A percentile compares a stretch with the other conserved stretches of the same genome.
These are phyloP conservation scores for Lasius fuliginosus DNA, from an alignment of 2,888 invertebrate species.

Conservation along the genomic window DNA sequence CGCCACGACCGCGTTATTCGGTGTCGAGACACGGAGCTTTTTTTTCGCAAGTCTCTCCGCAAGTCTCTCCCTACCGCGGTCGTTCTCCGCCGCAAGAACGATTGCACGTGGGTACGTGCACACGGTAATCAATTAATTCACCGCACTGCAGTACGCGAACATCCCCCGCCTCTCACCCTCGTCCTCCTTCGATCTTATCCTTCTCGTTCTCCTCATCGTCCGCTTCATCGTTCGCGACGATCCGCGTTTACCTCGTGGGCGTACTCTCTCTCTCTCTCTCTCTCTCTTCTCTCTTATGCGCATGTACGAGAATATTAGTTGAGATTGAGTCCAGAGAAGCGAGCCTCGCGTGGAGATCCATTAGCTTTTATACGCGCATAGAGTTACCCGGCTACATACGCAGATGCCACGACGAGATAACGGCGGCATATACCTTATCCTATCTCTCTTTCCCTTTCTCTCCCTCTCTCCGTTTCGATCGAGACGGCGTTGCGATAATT, in stretches of 20 bases:
- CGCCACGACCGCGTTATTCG: slow-evolving; percentile 58
- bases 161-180: slow-evolving; percentile 56
- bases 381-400: slow-evolving; percentile 64
- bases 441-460: neutral
- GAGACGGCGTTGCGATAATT: slow-evolving; percentile 83
- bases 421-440: slow-evolving; percentile 67
- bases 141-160: slow-evolving; percentile 72
- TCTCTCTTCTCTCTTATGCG: slow-evolving; percentile 14
- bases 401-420: slow-evolving; percentile 81
- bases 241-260: slow-evolving; percentile 45
- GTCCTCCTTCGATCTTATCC: slow-evolving; percentile 22
- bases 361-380: slow-evolving; percentile 82
- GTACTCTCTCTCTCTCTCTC: slow-evolving; percentile 25
- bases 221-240: slow-evolving; percentile 39
- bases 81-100: slow-evolving; percentile 63
- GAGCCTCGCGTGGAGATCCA: slow-evolving; percentile 76
- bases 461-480: slow-evolving; percentile 57
- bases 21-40: neutral
- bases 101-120: slow-evolving; percentile 70
- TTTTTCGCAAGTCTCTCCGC: slow-evolving; percentile 18
- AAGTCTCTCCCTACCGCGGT: slow-evolving; percentile 48
- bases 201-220: slow-evolving; percentile 39
- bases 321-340: slow-evolving; percentile 80
- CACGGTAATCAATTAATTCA: slow-evolving; percentile 77
- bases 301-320: slow-evolving; percentile 81